These are phyloP conservation scores for Trichogramma pretiosum DNA, from an alignment of 1,140 invertebrate species.

Conservation along the genomic window DNA sequence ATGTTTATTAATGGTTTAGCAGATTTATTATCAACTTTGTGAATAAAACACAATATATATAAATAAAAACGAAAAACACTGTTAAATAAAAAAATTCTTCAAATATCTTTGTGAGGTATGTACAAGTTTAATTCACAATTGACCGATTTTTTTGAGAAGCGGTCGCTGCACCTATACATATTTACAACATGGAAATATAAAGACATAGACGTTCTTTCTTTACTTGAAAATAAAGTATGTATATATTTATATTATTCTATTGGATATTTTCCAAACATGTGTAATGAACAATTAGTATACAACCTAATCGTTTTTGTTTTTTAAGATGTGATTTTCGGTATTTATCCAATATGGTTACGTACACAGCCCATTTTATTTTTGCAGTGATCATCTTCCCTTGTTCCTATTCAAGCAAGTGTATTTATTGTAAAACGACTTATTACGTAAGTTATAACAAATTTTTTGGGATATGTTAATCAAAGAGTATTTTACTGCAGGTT, in stretches of 20 bases:
- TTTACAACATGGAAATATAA: slow-evolving; percentile 25
- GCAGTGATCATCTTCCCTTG: slow-evolving; percentile 9
- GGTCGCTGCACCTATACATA: slow-evolving; percentile 31
- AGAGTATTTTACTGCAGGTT: slow-evolving; percentile 13
- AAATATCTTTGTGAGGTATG: slow-evolving; percentile 20
- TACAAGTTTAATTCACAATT: slow-evolving; percentile 32
- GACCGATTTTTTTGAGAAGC: slow-evolving; percentile 27
- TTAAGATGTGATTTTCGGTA: slow-evolving; percentile 2
- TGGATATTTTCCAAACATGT: slow-evolving; percentile 9
- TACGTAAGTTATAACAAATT: too few relatives aligned
- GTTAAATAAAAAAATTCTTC: slow-evolving; percentile 18
- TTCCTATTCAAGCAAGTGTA: too few relatives aligned
- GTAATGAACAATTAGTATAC: slow-evolving; percentile 12
- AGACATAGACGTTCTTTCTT: slow-evolving; percentile 9
- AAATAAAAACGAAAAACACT: slow-evolving; percentile 18
- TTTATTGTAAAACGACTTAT: too few relatives aligned
- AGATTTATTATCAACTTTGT: slow-evolving; percentile 18
- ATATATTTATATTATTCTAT: slow-evolving; percentile 19
- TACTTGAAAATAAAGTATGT: slow-evolving; percentile 28
- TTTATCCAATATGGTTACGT: slow-evolving; percentile 21
- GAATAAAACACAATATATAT: slow-evolving; percentile 18
- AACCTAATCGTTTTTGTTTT: slow-evolving; percentile 9
- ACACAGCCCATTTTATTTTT: slow-evolving; percentile 24
- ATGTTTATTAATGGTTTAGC: slow-evolving; percentile 9
- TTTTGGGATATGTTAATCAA: too few relatives aligned